These are phyloP conservation scores for Copsychus sechellarum DNA, from an alignment of 2,113 vertebrate genomes.

Conservation along the genomic window DNA sequence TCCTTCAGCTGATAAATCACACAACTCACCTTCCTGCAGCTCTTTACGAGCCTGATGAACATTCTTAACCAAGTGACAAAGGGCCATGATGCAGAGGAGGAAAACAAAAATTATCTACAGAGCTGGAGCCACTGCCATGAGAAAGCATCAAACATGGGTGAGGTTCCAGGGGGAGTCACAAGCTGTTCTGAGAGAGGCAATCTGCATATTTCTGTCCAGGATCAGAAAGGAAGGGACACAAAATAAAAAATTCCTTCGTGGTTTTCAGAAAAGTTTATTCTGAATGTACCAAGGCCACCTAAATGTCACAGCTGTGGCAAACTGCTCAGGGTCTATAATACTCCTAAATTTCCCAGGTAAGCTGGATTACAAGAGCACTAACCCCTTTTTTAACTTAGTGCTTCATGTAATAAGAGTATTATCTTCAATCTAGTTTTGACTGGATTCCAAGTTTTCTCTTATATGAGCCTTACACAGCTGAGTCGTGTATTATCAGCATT, in stretches of 20 bases:
- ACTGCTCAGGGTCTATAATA: slow-evolving; percentile 5
- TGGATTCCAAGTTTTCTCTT: slow-evolving; percentile 26
- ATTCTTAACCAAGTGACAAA: not conserved
- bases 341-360: slow-evolving; percentile 40
- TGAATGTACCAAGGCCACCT: not conserved
- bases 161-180: not conserved
- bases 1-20: not conserved
- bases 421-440: slow-evolving; percentile 41
- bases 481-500: slow-evolving; percentile 40
- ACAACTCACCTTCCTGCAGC: not conserved
- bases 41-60: not conserved
- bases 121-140: not conserved
- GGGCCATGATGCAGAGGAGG: not conserved
- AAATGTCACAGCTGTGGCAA: not conserved
- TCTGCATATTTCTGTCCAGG: not conserved
- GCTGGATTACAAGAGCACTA: slow-evolving; percentile 37
- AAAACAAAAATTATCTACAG: not conserved
- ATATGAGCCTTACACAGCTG: not conserved
- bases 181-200: not conserved
- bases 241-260: not conserved
- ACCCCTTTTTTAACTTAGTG: slow-evolving; percentile 18
- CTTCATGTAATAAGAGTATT: slow-evolving; percentile 18
- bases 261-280: slow-evolving; percentile 5
- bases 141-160: not conserved
- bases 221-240: not conserved